Evolutionary conservation across 2,113 vertebrate species (phyloP).

Genomic region (Percopsis transmontana): DNA sequence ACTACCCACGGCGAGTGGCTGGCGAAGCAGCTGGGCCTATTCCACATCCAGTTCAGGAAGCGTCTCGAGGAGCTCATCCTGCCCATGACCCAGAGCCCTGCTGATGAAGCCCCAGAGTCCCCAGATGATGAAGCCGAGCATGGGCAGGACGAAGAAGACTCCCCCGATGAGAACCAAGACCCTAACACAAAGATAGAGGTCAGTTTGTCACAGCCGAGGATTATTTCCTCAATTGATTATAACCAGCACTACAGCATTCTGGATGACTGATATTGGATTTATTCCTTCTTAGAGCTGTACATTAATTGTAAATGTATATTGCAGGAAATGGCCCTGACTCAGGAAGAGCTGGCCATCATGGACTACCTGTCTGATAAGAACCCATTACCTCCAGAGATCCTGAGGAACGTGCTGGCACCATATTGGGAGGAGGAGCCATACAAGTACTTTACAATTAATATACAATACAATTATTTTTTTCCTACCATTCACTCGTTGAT

Average conservation of each 20-base stretch:
- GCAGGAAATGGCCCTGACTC: conserved; percentile 75
- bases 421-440: conserved; percentile 93
- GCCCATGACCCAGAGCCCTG: conserved; percentile 80
- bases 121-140: conserved; percentile 53
- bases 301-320: conserved; percentile 6
- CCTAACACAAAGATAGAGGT: conserved; percentile 5
- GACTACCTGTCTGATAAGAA: conserved; percentile 77
- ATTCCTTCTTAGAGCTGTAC: background rate
- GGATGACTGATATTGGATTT: background rate
- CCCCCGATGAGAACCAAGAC: background rate
- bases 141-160: conserved; percentile 7
- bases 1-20: conserved; percentile 80
- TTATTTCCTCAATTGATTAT: too few relatives aligned
- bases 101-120: conserved; percentile 72
- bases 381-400: conserved; percentile 77
- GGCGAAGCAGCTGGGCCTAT: conserved; percentile 86
- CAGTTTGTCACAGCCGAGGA: background rate
- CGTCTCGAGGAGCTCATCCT: conserved; percentile 86
- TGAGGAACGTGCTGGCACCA: conserved; percentile 81
- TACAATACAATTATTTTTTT: background rate
- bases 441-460: conserved; percentile 64
- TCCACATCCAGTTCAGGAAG: conserved; percentile 92
- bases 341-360: conserved; percentile 86
- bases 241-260: too few relatives aligned
- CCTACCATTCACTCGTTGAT: background rate